A percentile compares a stretch with the other conserved stretches of the same genome.
Evolutionary conservation across 2,113 vertebrate species (phyloP).

Genomic region (Phalacrocorax brasilianus): DNA sequence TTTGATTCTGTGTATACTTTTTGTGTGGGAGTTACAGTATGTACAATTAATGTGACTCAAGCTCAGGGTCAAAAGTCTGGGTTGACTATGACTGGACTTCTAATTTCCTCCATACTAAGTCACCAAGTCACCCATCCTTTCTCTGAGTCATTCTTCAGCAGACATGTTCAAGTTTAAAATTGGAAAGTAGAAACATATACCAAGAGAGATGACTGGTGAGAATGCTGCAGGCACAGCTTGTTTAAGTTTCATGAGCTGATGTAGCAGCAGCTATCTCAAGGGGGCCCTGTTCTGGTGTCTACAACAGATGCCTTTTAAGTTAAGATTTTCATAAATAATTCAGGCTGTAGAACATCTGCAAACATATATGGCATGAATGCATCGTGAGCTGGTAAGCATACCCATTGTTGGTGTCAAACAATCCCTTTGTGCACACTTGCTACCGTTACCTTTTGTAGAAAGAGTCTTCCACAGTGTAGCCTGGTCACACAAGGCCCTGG

Average conservation of each 20-base stretch:
- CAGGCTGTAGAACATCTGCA: background rate
- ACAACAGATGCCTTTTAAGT: background rate
- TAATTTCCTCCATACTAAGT: conserved; percentile 48
- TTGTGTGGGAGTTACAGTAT: background rate
- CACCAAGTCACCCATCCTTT: conserved; percentile 44
- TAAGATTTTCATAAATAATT: background rate
- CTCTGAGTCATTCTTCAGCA: conserved; percentile 50
- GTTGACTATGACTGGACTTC: conserved; percentile 43
- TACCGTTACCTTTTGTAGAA: background rate
- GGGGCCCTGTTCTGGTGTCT: background rate
- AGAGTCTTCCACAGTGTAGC: background rate
- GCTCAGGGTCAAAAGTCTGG: conserved; percentile 53
- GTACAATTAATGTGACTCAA: conserved; percentile 39
- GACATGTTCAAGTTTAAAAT: conserved; percentile 40
- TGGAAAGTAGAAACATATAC: conserved; percentile 33
- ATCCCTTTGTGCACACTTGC: background rate
- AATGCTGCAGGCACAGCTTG: background rate
- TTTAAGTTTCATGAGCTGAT: background rate
- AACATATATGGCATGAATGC: background rate
- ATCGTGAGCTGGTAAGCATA: background rate
- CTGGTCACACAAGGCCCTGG: background rate
- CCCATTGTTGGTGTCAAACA: background rate
- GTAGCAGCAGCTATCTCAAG: background rate
- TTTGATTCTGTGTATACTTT: conserved; percentile 37
- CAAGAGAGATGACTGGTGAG: background rate